Percentiles rank a stretch among this genome's conserved stretches.
These are phyloP conservation scores for Xiphydria camelus DNA, from an alignment of 2,888 invertebrate species.

Conservation along the genomic window DNA sequence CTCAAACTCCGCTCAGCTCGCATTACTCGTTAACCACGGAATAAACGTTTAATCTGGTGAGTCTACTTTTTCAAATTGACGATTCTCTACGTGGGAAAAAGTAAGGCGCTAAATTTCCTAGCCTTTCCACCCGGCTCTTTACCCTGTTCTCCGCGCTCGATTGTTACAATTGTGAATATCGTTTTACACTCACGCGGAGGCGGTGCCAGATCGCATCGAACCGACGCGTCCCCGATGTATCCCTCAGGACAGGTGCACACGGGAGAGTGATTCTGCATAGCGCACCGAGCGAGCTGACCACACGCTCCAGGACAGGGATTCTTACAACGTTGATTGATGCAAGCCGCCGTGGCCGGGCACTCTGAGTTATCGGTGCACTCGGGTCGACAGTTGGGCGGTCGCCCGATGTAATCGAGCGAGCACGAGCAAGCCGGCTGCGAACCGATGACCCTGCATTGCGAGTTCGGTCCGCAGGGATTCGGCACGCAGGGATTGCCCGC, in stretches of 20 bases:
- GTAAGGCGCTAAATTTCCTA: too few species aligned
- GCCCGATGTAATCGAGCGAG: conserved; percentile 76
- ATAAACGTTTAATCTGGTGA: too few species aligned
- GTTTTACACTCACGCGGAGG: conserved; percentile 45
- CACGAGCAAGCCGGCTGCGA: conserved; percentile 86
- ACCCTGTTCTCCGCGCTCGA: too few species aligned
- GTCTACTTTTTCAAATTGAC: too few species aligned
- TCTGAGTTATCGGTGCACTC: conserved; percentile 81
- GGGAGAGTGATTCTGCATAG: conserved; percentile 81
- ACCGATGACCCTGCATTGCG: conserved; percentile 78
- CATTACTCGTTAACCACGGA: too few species aligned
- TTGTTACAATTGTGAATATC: too few species aligned
- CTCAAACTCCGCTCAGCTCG: too few species aligned
- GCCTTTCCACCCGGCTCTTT: too few species aligned
- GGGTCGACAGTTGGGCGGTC: conserved; percentile 84
- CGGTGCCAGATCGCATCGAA: conserved; percentile 60
- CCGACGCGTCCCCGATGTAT: conserved; percentile 77
- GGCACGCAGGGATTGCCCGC: conserved; percentile 73
- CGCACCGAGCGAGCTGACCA: conserved; percentile 78
- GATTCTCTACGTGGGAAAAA: too few species aligned
- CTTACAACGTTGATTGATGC: conserved; percentile 78
- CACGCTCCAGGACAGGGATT: conserved; percentile 83
- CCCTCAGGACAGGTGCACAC: conserved; percentile 82
- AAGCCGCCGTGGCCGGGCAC: conserved; percentile 80
- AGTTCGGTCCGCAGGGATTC: conserved; percentile 83